Percentiles rank a stretch among this genome's conserved stretches.
Conservation (phyloP, 2,113 vertebrate genomes). For the Pluvialis apricaria region DNA sequence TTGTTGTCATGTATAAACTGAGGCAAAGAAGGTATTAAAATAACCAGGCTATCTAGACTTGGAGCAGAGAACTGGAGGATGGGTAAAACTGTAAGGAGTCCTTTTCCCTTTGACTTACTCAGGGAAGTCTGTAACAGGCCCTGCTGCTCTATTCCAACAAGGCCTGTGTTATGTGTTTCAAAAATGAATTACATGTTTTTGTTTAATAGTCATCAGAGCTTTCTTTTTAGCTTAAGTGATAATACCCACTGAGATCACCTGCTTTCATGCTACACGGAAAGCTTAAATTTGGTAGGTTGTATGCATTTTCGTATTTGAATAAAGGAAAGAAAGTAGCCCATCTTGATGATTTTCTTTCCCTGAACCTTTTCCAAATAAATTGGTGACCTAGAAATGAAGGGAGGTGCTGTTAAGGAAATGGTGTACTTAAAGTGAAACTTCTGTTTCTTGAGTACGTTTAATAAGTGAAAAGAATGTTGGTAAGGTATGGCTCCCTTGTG, state of each 20-base stretch:
- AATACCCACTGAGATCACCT: not conserved
- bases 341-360: not conserved
- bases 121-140: not conserved
- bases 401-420: not conserved
- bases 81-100: not conserved
- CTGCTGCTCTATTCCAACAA: not conserved
- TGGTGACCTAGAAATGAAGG: not conserved
- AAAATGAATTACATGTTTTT: not conserved
- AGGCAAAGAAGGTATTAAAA: not conserved
- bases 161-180: not conserved
- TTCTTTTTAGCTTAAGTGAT: not conserved
- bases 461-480: not conserved
- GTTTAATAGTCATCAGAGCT: not conserved
- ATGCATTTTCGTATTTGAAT: not conserved
- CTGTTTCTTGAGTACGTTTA: not conserved
- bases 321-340: not conserved
- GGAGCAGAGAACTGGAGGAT: not conserved
- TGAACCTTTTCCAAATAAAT: not conserved
- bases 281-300: not conserved
- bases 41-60: not conserved
- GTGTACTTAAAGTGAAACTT: constrained; percentile 15
- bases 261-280: not conserved
- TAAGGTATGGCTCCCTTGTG: not conserved
- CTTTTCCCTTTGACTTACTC: not conserved
- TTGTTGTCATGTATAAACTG: not conserved